Conservation (phyloP, 2,113 vertebrate species). For the Herpetotheres cachinnans region DNA sequence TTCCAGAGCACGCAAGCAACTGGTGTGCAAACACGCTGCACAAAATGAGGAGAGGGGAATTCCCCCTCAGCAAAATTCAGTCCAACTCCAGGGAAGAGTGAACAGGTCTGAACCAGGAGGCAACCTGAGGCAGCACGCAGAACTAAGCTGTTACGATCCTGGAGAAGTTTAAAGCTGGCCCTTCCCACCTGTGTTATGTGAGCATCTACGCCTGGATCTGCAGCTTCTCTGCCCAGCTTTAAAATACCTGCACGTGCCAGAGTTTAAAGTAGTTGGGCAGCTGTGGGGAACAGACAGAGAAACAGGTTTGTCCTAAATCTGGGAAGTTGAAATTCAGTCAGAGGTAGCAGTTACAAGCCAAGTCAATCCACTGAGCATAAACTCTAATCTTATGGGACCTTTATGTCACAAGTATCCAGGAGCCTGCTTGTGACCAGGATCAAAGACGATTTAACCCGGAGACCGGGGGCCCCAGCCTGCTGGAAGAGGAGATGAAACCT, state of each 20-base stretch:
- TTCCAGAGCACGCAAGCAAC: not conserved
- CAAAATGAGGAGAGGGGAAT: not conserved
- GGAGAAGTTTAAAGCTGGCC: not conserved
- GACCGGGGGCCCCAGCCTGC: not conserved
- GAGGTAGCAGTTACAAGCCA: not conserved
- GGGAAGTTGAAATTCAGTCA: not conserved
- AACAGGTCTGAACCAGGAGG: not conserved
- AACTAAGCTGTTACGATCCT: not conserved
- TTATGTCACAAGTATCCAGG: not conserved
- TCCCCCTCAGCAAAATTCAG: not conserved
- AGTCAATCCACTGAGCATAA: not conserved
- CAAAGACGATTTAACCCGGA: not conserved
- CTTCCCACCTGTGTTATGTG: not conserved
- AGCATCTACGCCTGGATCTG: not conserved
- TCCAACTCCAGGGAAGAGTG: not conserved
- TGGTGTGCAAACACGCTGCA: fast-evolving
- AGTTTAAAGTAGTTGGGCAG: not conserved
- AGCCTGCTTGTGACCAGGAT: not conserved
- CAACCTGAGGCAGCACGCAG: not conserved
- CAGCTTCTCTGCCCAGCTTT: not conserved
- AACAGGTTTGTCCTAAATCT: not conserved
- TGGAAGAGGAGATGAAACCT: not conserved
- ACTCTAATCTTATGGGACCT: not conserved
- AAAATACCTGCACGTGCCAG: fast-evolving
- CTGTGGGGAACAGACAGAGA: not conserved